Percentiles rank a stretch among this genome's conserved stretches.
Evolutionary conservation across 2,888 invertebrate species (phyloP).

Genomic region (Drosophila hamatofila): DNA sequence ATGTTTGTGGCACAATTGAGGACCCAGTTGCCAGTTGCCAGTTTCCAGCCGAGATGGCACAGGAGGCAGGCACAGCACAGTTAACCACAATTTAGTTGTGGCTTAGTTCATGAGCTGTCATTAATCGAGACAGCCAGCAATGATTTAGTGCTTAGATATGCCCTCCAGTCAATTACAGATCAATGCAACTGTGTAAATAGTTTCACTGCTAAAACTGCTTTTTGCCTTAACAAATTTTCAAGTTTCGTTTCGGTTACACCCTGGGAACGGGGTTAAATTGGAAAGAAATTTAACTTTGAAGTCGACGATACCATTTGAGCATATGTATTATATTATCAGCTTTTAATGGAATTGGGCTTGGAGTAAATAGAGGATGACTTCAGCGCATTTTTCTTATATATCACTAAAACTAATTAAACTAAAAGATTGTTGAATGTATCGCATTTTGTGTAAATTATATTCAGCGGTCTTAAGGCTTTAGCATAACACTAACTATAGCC

Average conservation of each 20-base stretch:
- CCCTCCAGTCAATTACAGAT: slow-evolving; percentile 77
- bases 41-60: slow-evolving; percentile 23
- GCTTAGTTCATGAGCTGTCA: slow-evolving; percentile 79
- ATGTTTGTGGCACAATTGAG: slow-evolving; percentile 58
- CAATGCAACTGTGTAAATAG: slow-evolving; percentile 50
- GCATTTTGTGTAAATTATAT: too few species aligned
- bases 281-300: slow-evolving; percentile 21
- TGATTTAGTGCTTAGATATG: slow-evolving; percentile 76
- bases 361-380: not conserved
- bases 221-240: slow-evolving; percentile 29
- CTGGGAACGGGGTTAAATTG: slow-evolving; percentile 69
- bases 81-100: slow-evolving; percentile 75
- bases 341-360: not conserved
- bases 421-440: too few species aligned
- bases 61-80: slow-evolving; percentile 16
- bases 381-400: too few species aligned
- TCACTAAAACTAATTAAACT: too few species aligned
- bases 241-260: slow-evolving; percentile 34
- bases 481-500: too few species aligned
- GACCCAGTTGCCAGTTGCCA: slow-evolving; percentile 43
- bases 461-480: too few species aligned
- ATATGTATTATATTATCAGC: not conserved
- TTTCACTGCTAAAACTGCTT: not conserved
- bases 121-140: slow-evolving; percentile 70
- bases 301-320: not conserved